phyloP scores from a whole-genome alignment of 2,888 invertebrate species.

The Drosophila formosana region DNA sequence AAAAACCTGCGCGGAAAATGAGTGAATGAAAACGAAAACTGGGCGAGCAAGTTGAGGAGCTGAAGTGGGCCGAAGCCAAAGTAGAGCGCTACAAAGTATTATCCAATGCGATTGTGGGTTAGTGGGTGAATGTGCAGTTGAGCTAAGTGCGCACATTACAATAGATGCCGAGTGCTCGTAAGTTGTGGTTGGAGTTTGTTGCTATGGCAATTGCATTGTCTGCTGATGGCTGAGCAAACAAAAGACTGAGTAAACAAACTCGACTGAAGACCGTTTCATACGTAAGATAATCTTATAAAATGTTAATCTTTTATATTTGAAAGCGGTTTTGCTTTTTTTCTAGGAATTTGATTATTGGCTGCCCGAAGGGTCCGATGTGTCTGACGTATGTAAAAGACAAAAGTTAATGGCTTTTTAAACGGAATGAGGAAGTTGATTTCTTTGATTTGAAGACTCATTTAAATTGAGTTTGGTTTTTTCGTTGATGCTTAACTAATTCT shows the following conservation, averaged over 20 bases:
- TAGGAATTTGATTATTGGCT: slow-evolving; percentile 6
- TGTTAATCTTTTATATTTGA: slow-evolving; percentile 1
- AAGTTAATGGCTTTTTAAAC: slow-evolving; percentile 48
- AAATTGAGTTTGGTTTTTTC: slow-evolving; percentile 36
- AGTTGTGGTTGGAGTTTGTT: slow-evolving; percentile 15
- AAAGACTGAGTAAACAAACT: slow-evolving; percentile 62
- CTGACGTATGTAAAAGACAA: slow-evolving; percentile 13
- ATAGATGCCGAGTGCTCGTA: slow-evolving; percentile 45
- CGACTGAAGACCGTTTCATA: slow-evolving; percentile 2
- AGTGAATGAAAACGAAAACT: slow-evolving; percentile 62
- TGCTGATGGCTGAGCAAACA: slow-evolving; percentile 51
- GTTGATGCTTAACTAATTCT: slow-evolving; percentile 42
- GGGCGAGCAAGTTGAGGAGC: slow-evolving; percentile 33
- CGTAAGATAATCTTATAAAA: slow-evolving; percentile 1
- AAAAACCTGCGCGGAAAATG: slow-evolving; percentile 17
- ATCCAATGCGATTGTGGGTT: slow-evolving; percentile 73
- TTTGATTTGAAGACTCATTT: slow-evolving; percentile 42
- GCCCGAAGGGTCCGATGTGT: slow-evolving; percentile 5
- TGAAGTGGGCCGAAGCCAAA: background rate
- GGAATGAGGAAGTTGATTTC: slow-evolving; percentile 58
- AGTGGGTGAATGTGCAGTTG: slow-evolving; percentile 77
- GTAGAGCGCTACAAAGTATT: slow-evolving; percentile 22
- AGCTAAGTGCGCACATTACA: slow-evolving; percentile 65
- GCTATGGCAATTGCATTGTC: slow-evolving; percentile 36
- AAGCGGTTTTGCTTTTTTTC: slow-evolving; percentile 5